phyloP scores from a whole-genome alignment of 2,113 vertebrate genomes.

The Lota lota region DNA sequence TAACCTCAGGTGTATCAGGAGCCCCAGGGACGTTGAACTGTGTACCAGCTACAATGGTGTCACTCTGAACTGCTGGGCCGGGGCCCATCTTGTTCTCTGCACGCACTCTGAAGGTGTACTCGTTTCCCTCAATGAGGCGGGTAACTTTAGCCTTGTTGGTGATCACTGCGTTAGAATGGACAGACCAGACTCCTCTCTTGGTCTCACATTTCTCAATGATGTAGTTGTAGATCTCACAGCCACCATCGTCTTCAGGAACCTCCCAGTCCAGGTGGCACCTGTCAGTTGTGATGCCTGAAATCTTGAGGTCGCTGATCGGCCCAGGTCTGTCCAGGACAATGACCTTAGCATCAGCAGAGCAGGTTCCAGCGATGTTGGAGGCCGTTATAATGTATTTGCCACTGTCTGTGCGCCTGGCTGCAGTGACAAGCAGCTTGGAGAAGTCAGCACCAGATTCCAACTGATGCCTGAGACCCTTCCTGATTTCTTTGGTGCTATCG shows the following conservation, averaged over 20 bases:
- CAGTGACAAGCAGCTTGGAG: constrained; percentile 84
- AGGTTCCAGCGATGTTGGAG: constrained; percentile 85
- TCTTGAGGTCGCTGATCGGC: constrained; percentile 84
- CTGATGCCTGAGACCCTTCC: constrained; percentile 82
- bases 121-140: constrained; percentile 92
- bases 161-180: constrained; percentile 85
- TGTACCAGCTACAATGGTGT: constrained; percentile 88
- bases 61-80: constrained; percentile 90
- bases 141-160: constrained; percentile 84
- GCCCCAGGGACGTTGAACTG: constrained; percentile 86
- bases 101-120: constrained; percentile 95
- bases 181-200: constrained; percentile 95
- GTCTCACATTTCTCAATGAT: constrained; percentile 97
- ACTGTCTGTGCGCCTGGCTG: constrained; percentile 84
- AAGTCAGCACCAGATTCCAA: constrained; percentile 82
- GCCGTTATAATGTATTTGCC: constrained; percentile 90
- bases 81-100: constrained; percentile 99
- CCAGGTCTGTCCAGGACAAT: constrained; percentile 94
- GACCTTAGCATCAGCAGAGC: constrained; percentile 83
- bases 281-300: constrained; percentile 86
- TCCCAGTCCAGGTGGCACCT: constrained; percentile 91
- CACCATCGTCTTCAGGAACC: constrained; percentile 91
- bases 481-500: constrained; percentile 83
- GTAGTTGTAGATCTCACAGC: constrained; percentile 98
- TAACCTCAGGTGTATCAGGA: constrained; percentile 90